Evolutionary conservation across 2,797 vertebrate genomes (phyloP).

Genomic region (Selene dorsalis): DNA sequence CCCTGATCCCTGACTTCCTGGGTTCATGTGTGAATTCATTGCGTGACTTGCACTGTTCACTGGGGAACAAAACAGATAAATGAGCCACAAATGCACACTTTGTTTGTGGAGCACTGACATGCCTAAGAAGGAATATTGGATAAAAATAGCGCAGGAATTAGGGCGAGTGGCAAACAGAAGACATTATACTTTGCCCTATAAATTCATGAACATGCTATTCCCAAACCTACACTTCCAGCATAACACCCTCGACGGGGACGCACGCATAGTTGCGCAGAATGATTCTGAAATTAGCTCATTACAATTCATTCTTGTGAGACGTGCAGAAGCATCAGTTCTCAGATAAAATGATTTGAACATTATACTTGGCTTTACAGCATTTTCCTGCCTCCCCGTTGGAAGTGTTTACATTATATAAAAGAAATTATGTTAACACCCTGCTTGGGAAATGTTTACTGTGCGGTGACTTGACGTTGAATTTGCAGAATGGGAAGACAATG

Average conservation of each 20-base stretch:
- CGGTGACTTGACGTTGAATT: constrained; percentile 6
- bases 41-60: neutral
- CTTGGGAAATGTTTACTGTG: constrained; percentile 25
- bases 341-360: constrained; percentile 54
- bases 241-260: constrained; percentile 29
- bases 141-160: constrained; percentile 2
- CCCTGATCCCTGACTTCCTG: constrained; percentile 23
- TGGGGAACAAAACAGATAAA: constrained; percentile 30
- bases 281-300: constrained; percentile 63
- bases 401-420: constrained; percentile 28
- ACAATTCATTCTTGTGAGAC: constrained; percentile 57
- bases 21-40: constrained; percentile 4
- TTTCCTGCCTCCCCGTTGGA: constrained; percentile 12
- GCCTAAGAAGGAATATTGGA: neutral
- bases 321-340: constrained; percentile 50
- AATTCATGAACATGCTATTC: constrained; percentile 28
- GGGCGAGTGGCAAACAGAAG: constrained; percentile 26
- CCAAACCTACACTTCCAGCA: constrained; percentile 29
- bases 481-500: neutral
- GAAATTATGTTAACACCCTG: constrained; percentile 26
- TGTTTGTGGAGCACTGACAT: constrained; percentile 20
- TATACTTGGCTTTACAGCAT: constrained; percentile 40
- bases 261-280: constrained; percentile 39
- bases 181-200: constrained; percentile 18
- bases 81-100: constrained; percentile 6